Conservation (phyloP, 2,797 vertebrate species). For the Xyrichtys novacula region DNA sequence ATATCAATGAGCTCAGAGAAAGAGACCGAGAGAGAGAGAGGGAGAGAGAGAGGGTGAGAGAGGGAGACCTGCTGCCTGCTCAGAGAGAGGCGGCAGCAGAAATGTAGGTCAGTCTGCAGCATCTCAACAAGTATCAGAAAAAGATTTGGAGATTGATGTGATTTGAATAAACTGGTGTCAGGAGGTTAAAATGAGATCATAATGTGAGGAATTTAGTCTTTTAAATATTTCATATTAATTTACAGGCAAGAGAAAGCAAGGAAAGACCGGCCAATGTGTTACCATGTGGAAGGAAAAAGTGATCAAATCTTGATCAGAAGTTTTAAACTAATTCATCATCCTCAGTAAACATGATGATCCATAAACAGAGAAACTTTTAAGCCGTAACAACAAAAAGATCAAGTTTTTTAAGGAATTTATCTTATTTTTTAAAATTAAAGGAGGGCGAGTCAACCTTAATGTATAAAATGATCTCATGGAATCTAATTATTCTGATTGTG, state of each 20-base stretch:
- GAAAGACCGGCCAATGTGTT: conserved; percentile 11
- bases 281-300: conserved; percentile 21
- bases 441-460: too few species aligned
- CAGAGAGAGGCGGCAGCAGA: conserved; percentile 29
- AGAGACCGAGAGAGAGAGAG: conserved; percentile 37
- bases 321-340: too few species aligned
- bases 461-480: too few species aligned
- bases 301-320: background rate
- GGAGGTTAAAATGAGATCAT: conserved; percentile 34
- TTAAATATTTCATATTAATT: conserved; percentile 8
- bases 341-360: too few species aligned
- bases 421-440: too few species aligned
- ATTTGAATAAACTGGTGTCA: conserved; percentile 52
- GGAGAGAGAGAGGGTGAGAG: conserved; percentile 8
- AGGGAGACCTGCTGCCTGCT: conserved; percentile 26
- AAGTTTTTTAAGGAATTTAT: too few species aligned
- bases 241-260: conserved; percentile 32
- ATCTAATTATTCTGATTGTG: too few species aligned
- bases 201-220: conserved; percentile 3
- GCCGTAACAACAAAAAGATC: too few species aligned
- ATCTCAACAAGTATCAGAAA: conserved; percentile 39
- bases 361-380: too few species aligned
- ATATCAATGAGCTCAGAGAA: conserved; percentile 79
- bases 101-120: conserved; percentile 73
- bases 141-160: conserved; percentile 49